Base-by-base conservation (phyloP, 2,888 invertebrate genomes). In the Theodoxus fluviatilis region DNA sequence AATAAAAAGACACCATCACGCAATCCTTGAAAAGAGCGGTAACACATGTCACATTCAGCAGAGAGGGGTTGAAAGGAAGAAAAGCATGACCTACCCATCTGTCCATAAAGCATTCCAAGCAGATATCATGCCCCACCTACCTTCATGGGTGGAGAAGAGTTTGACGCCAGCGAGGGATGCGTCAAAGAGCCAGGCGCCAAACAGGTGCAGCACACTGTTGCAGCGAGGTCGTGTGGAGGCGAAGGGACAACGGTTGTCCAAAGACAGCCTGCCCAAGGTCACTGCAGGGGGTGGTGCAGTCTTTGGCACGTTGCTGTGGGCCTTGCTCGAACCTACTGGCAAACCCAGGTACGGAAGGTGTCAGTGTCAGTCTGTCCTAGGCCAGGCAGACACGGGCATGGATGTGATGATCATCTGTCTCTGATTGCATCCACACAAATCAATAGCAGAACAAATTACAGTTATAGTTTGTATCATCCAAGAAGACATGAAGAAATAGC, bases 101-200 rank as follows among this genome's bases (percentile, higher is more conserved):
- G 49, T 49, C 3, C 49, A 49, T 49, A 2, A 49, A 49, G n/a
- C n/a, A n/a, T n/a, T n/a, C n/a, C n/a, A n/a, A n/a, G n/a, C n/a
- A n/a, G n/a, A n/a, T n/a, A n/a, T n/a, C n/a, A n/a, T n/a, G n/a
- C n/a, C n/a, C n/a, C n/a, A n/a, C n/a, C n/a, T n/a, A n/a, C n/a
- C n/a, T n/a, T n/a, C 79, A 76, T 84, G 84, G 12, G 77, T 76
- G 7, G 77, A 65, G 49, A 85, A 81, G 25, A 84, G 80, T 71
- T 92, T 92, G 61, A 93, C 94, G 2, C 95, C 95, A 79, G 96
- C 93, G 78, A 96, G 92, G 2, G 96, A 94, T 4, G 96, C 96
- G 87, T 98, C 97, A 86, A 97, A 96, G 75, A 98, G 89, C 98
- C 98, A 98, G 84, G 95, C 94, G 1, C 98, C 97, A 87, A 97